Base-by-base conservation (phyloP, 2,797 vertebrate species). In the Triplophysa yarkandensis region DNA sequence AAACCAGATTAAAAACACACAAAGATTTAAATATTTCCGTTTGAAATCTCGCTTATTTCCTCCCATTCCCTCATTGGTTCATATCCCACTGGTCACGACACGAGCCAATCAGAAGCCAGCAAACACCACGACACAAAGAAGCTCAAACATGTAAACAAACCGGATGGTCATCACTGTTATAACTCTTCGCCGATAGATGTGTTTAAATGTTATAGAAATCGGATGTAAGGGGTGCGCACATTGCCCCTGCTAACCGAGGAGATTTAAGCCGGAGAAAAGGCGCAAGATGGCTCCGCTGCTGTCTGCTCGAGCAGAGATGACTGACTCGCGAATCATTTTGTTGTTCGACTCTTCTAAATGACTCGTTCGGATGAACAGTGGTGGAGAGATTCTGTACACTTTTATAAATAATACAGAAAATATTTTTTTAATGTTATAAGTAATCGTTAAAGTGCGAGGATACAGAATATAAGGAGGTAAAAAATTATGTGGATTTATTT, bases 261-360 rank as follows among this genome's bases (percentile, higher is more conserved):
- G 6, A 3, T 72, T 32, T 44, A 44, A 50, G 32, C 32, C 19
- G 16, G 19, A 55, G 71, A 19, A 74, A 73, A 74, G n/a, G 36
- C 54, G 50, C 73, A 81, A 83, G 74, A 84, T 83, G 83, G 82
- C 81, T 72, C 44, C 81, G 48, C 48, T 44, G 77, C 58, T 63
- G 58, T 54, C 10, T 30, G 48, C 36, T 32, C 7, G 30, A n/a
- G 48, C 8, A 73, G 9, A 17, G 71, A 65, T 43, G 16, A 27
- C 36, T 17, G 71, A 57, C 39, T 58, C 32, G 43, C 25, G 46
- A 65, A 32, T 55, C 61, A 8, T 32, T 65, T 17, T 64, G n/a
- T 21, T 43, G 32, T 28, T 17, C 21, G 27, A 2, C 48, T 73
- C 27, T 14, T 57, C 57, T n/a, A n/a, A 6, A 46, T 23, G 36